These are phyloP conservation scores for Nycticebus coucang DNA, from an alignment of 2,113 vertebrate genomes.

Conservation along the genomic window DNA sequence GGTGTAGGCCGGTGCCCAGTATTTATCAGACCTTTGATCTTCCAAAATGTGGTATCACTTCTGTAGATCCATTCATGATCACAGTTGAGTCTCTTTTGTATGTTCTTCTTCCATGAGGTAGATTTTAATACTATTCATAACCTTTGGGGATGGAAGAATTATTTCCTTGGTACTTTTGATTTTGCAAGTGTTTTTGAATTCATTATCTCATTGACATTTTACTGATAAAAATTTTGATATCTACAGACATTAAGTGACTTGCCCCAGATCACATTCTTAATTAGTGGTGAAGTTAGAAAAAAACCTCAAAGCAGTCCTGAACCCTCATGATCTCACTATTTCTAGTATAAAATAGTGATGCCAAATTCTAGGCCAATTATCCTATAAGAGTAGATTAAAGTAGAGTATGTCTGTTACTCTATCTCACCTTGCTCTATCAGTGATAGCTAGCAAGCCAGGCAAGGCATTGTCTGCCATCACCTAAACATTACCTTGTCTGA, in stretches of 20 bases:
- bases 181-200: conserved; percentile 13
- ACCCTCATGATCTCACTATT: background rate
- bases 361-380: background rate
- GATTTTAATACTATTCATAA: background rate
- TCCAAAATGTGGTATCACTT: background rate
- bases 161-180: background rate
- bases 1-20: background rate
- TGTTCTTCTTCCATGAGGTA: background rate
- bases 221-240: background rate
- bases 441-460: background rate
- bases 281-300: conserved; percentile 7
- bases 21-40: background rate
- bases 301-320: background rate
- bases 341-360: background rate
- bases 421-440: background rate
- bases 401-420: background rate
- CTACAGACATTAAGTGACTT: background rate
- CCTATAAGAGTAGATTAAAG: background rate
- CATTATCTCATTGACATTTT: background rate
- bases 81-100: background rate
- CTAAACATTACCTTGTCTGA: background rate
- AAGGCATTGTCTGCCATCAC: background rate
- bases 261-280: background rate
- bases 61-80: background rate
- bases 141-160: background rate